Conservation (phyloP, 1,140 invertebrate species). For the Caenorhabditis brenneri region DNA sequence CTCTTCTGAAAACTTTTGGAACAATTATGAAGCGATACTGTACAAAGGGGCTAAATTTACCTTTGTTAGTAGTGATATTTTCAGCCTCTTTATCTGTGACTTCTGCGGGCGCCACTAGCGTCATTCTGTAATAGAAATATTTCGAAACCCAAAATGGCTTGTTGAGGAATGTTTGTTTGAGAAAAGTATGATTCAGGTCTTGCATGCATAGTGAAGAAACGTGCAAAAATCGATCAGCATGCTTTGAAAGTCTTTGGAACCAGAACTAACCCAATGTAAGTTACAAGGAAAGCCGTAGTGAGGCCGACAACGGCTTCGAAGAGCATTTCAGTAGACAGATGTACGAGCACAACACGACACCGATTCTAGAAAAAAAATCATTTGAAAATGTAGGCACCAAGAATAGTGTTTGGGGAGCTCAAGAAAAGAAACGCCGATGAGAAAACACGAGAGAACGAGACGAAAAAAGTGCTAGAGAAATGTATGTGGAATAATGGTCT, state of each 20-base stretch:
- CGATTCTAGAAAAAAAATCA: neutral
- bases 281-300: neutral
- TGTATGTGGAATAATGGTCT: slow-evolving; percentile 39
- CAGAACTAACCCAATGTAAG: slow-evolving; percentile 6
- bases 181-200: neutral
- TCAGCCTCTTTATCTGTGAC: slow-evolving; percentile 12
- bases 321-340: neutral
- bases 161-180: neutral
- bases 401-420: neutral
- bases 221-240: neutral
- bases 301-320: slow-evolving; percentile 1
- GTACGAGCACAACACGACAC: slow-evolving; percentile 20
- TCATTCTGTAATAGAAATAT: neutral
- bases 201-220: neutral
- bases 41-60: neutral
- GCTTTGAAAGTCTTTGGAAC: neutral
- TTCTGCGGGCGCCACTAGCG: slow-evolving; percentile 6
- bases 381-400: neutral
- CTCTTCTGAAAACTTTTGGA: slow-evolving; percentile 3
- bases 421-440: neutral
- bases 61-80: slow-evolving; percentile 19
- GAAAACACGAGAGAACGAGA: neutral
- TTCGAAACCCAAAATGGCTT: neutral
- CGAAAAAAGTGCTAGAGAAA: neutral
- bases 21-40: neutral